Evolutionary conservation across 2,113 vertebrate species (phyloP), one percentile per base, ranked within the genome.

Genomic region (Speoplatyrhinus poulsoni): DNA sequence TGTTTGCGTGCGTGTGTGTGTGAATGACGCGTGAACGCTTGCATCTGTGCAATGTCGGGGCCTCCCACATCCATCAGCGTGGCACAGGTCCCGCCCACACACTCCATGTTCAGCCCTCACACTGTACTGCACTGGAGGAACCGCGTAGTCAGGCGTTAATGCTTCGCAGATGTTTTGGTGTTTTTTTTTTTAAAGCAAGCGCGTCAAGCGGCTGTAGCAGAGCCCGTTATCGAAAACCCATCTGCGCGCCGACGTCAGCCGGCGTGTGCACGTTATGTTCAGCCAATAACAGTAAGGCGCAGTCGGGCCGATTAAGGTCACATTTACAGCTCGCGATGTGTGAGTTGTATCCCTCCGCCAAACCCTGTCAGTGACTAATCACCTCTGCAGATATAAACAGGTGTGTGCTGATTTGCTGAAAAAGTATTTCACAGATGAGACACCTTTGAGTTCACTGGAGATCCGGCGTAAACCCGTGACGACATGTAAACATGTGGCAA

Each of bases 111-210:
- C 73, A 73, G 46, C 80, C 63, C 67, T 75, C 79, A 84, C 82
- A 79, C 62, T 79, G 80, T 83, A 86, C 84, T 90, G 83, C 77
- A 9, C 65, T 73, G 83, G 76, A 84, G 75, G 76, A 86, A 79
- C 73, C 70, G 79, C 69, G 86, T 90, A 91, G 88, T 91, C 85
- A 90, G 72, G 69, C 69, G 9, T 91, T 26, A 90, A 90, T 90
- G 76, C 61, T 82, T 90, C 86, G 80, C 88, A 91, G 89, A 90
- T 91, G 89, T 86, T 88, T 76, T 63, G 83, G 73, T 70, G 86
- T 82, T 85, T 85, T 85, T 85, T 85, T 85, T 26, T 26, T 87
- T 84, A 83, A 88, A 90, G 83, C 73, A 84, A 85, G 82, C 75
- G 79, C 84, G 84, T 73, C 65, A 58, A 85, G 85, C 85, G 68